phyloP scores from a whole-genome alignment of 1,140 invertebrate genomes.

The Bombus superbus region DNA sequence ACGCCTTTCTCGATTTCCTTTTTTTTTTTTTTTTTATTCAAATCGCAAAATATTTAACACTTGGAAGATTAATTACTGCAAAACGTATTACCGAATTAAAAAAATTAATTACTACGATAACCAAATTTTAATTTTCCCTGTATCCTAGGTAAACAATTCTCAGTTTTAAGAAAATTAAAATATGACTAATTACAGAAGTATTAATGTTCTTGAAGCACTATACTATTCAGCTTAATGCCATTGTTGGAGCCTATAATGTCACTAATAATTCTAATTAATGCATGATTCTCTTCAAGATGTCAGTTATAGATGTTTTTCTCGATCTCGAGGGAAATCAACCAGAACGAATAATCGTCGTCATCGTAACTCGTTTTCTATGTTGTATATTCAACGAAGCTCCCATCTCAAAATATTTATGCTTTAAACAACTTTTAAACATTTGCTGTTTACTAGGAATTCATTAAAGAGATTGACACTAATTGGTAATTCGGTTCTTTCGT shows the following conservation, averaged over 20 bases:
- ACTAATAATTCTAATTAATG: neutral
- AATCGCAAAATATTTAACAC: neutral
- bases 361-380: neutral
- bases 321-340: neutral
- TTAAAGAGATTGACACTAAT: neutral
- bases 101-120: neutral
- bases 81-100: neutral
- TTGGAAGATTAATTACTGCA: neutral
- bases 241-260: neutral
- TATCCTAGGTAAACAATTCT: neutral
- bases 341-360: neutral
- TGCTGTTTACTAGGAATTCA: conserved; percentile 5
- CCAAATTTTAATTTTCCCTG: neutral
- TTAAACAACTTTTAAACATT: neutral
- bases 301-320: neutral
- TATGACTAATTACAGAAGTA: neutral
- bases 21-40: neutral
- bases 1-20: neutral
- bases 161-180: neutral
- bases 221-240: neutral
- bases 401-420: neutral
- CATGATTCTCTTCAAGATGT: neutral
- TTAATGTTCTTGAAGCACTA: neutral
- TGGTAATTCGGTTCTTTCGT: neutral
- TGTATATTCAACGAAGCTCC: neutral